phyloP scores from a whole-genome alignment of 2,888 invertebrate genomes.

The Heteromyza rotundicornis region DNA sequence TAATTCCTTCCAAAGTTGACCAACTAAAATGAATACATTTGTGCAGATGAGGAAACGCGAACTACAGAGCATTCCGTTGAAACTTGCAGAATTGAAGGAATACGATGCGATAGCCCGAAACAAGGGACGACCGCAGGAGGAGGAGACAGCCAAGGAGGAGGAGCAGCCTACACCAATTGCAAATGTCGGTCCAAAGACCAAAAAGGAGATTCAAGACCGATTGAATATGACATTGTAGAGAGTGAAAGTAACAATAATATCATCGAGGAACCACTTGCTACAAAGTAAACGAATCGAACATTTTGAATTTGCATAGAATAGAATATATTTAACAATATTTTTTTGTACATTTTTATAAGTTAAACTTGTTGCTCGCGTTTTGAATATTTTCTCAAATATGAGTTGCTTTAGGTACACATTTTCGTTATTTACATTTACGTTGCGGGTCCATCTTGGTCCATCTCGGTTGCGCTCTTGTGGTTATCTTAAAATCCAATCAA shows the following conservation, averaged over 20 bases:
- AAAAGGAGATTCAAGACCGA: conserved; percentile 35
- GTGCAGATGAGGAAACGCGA: conserved; percentile 61
- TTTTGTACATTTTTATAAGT: conserved; percentile 11
- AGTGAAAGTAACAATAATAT: neutral
- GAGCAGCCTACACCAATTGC: conserved; percentile 30
- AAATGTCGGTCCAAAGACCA: conserved; percentile 35
- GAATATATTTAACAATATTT: conserved; percentile 10
- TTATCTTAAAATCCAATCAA: conserved; percentile 29
- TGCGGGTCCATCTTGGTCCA: too few relatives aligned
- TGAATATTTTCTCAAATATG: conserved; percentile 14
- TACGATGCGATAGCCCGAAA: conserved; percentile 50
- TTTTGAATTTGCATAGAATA: conserved; percentile 8
- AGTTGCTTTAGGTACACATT: conserved; percentile 31
- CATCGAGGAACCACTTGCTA: neutral
- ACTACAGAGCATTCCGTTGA: conserved; percentile 59
- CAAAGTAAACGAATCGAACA: too few relatives aligned
- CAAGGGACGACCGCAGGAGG: neutral
- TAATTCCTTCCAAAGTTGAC: too few relatives aligned
- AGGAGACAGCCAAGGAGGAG: neutral
- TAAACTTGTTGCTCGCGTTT: conserved; percentile 26
- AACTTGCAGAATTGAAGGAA: conserved; percentile 59
- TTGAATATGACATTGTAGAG: conserved; percentile 33
- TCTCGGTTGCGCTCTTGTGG: neutral
- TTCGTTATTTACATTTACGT: conserved; percentile 7
- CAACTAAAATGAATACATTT: too few relatives aligned